These are phyloP conservation scores for Paracentrotus lividus DNA, from an alignment of 53 echinoderm and acorn worm species.

Conservation along the genomic window DNA sequence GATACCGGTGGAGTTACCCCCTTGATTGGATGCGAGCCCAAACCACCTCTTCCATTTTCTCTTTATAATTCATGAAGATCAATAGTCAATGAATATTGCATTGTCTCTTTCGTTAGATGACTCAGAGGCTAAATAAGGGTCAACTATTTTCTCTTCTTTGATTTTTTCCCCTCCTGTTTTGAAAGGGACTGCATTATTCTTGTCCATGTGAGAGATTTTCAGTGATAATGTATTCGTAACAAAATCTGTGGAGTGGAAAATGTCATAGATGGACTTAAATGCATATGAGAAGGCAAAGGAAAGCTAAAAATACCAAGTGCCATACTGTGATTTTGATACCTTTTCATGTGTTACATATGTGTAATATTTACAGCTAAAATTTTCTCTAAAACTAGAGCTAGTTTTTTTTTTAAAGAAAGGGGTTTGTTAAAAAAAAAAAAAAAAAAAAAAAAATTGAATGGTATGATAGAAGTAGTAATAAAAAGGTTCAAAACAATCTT, in stretches of 20 bases:
- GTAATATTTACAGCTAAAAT: no score
- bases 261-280: background rate
- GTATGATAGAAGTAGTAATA: no score
- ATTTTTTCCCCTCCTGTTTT: background rate
- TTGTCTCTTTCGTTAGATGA: conserved; percentile 9
- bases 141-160: background rate
- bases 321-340: no score
- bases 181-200: background rate
- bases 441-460: no score
- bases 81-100: conserved; percentile 34
- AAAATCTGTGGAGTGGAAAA: background rate
- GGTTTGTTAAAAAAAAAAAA: no score
- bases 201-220: background rate
- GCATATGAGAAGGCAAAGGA: no score
- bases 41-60: background rate
- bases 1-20: background rate
- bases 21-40: background rate
- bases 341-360: no score
- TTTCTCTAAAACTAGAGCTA: no score
- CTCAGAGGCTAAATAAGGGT: background rate
- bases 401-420: no score
- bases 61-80: conserved; percentile 18
- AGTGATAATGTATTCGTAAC: no score
- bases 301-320: no score
- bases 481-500: no score